These are phyloP conservation scores for Hormiphora californensis DNA, from an alignment of 37 sponge, comb jelly and placozoan genomes.

Conservation along the genomic window DNA sequence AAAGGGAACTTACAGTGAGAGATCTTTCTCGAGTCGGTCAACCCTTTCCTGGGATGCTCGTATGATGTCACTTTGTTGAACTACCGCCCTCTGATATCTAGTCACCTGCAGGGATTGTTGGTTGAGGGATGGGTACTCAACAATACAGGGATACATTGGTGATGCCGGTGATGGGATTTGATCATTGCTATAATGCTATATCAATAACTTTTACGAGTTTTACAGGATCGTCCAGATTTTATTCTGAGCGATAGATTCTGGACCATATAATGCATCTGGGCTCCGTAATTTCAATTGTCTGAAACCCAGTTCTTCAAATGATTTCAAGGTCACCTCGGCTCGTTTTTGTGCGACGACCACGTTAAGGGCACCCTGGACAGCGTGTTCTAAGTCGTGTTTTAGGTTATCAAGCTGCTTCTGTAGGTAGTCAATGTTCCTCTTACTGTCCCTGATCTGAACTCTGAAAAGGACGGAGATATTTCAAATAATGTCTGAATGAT, in stretches of 20 bases:
- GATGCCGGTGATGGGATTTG: too few species aligned
- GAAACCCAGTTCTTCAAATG: too few species aligned
- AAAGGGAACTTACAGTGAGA: constrained; percentile 17
- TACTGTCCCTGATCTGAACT: constrained; percentile 45
- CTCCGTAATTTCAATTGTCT: too few species aligned
- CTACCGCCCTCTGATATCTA: constrained; percentile 42
- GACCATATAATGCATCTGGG: too few species aligned
- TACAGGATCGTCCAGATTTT: too few species aligned
- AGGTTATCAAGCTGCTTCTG: constrained; percentile 43
- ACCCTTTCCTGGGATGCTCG: constrained; percentile 37
- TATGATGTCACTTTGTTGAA: constrained; percentile 41
- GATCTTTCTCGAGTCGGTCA: neutral
- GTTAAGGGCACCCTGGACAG: constrained; percentile 47
- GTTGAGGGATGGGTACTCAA: too few species aligned
- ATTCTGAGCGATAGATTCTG: too few species aligned
- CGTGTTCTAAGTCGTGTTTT: constrained; percentile 6
- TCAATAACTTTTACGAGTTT: too few species aligned
- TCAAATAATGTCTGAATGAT: neutral
- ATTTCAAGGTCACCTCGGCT: constrained; percentile 38
- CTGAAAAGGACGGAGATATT: neutral
- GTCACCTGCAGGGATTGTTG: constrained; percentile 17
- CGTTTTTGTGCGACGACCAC: constrained; percentile 43
- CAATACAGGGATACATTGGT: too few species aligned
- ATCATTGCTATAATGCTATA: too few species aligned
- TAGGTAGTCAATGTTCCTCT: constrained; percentile 51